Evolutionary conservation across 2,888 invertebrate genomes (phyloP).

Genomic region (Macropis europaea): DNA sequence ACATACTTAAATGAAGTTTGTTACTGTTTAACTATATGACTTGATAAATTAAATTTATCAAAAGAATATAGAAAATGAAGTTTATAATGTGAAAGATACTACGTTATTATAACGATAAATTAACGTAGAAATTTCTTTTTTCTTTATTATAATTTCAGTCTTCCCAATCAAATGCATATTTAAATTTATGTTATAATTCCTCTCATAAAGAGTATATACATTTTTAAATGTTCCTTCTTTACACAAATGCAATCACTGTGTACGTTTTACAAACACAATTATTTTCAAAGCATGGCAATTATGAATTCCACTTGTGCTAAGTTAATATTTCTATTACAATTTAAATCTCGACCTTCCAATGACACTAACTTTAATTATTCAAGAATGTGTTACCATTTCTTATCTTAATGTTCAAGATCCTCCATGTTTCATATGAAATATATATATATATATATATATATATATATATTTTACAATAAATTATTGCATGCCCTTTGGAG

Average conservation of each 20-base stretch:
- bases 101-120: neutral
- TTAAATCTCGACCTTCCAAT: neutral
- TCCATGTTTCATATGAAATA: neutral
- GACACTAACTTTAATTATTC: too few relatives aligned
- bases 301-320: neutral
- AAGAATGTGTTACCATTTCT: neutral
- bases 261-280: conserved; percentile 5
- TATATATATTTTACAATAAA: neutral
- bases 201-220: neutral
- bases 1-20: neutral
- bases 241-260: conserved; percentile 2
- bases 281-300: neutral
- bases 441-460: too few relatives aligned
- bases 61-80: neutral
- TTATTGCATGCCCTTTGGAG: neutral
- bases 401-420: neutral
- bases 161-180: conserved; percentile 16
- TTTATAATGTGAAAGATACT: neutral
- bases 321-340: neutral
- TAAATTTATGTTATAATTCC: neutral
- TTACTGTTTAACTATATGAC: neutral
- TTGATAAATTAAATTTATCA: neutral
- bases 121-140: neutral
- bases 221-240: neutral
- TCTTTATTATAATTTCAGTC: conserved; percentile 20